A percentile compares a stretch with the other conserved stretches of the same genome.
Conservation (phyloP, 1,140 invertebrate genomes). For the Cotesia glomerata region DNA sequence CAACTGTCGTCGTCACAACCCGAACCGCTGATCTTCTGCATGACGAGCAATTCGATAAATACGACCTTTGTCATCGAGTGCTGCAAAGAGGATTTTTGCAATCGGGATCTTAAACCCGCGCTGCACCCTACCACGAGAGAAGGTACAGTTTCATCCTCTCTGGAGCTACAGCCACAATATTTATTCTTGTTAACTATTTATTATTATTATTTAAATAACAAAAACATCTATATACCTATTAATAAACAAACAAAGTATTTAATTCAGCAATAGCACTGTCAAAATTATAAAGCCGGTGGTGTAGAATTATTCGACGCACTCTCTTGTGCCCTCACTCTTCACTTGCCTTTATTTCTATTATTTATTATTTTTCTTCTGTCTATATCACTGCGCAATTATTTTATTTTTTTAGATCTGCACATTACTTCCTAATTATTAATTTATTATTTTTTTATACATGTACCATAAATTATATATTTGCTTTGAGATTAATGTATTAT, state of each 20-base stretch:
- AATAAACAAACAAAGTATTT: not conserved
- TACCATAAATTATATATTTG: too few species aligned
- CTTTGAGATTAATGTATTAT: too few species aligned
- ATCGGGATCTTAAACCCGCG: conserved; percentile 65
- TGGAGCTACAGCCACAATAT: conserved; percentile 34
- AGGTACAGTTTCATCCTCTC: conserved; percentile 54
- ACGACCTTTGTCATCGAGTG: conserved; percentile 69
- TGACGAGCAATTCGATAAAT: conserved; percentile 62
- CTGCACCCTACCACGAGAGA: conserved; percentile 60
- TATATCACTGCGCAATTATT: conserved; percentile 1
- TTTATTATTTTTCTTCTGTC: conserved; percentile 11
- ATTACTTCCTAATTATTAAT: not conserved
- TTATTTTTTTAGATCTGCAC: not conserved
- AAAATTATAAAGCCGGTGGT: not conserved
- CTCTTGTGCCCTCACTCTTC: conserved; percentile 22
- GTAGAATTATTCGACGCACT: not conserved
- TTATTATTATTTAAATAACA: not conserved
- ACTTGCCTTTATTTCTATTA: conserved; percentile 21
- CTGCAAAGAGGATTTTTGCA: conserved; percentile 73
- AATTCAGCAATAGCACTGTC: conserved; percentile 6
- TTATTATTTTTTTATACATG: too few species aligned
- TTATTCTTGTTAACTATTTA: conserved; percentile 10
- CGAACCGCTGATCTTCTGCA: conserved; percentile 63
- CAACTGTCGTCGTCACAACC: conserved; percentile 58
- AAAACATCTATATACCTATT: not conserved